Base-by-base conservation (phyloP, 2,888 invertebrate species). In the Pteria penguin region DNA sequence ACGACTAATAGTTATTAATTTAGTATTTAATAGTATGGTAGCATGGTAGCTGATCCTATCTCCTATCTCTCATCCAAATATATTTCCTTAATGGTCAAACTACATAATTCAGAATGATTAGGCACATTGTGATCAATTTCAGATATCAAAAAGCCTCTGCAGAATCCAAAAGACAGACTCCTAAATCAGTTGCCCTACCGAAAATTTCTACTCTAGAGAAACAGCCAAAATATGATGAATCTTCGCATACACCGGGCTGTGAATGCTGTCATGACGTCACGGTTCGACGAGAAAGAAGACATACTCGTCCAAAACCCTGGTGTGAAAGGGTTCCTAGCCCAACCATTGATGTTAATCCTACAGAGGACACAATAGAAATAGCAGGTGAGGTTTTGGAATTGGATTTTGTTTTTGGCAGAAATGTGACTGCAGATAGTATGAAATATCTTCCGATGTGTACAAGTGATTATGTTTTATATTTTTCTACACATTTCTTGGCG, bases 281-380 rank as follows among this genome's bases (percentile, higher is more conserved):
- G 24, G 45, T 58, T 2, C 65, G 77, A 27, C 65, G 70, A 24
- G 66, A 74, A 27, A 70, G 60, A 54, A 58, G 77, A 22, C 65
- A 78, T 36, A 61, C 45, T 5, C 63, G 77, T 22, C 27, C 62
- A 18, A 70, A 66, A 22, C 77, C 77, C 18, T 78, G 77, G 77
- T 29, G 55, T 22, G 74, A 72, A 55, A 58, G 67, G 22, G 24
- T 54, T 29, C 55, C 52, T 24, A 36, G 22, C 22, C 61, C 62
- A 31, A 62, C 29, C 27, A 52, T 18, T 29, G 36, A 71, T 54
- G 62, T 62, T n/a, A 63, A 52, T 58, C 26, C 33, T 14, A 58
- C n/a, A 4, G 33, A 32, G 8, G 58, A 69, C 4, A 32, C 31
- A 14, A 55, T 55, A 4, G 67, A 67, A 22, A 67, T 24, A 4